These are phyloP conservation scores for Forbesichthys papilliferus DNA, from an alignment of 2,113 vertebrate species.

Conservation along the genomic window DNA sequence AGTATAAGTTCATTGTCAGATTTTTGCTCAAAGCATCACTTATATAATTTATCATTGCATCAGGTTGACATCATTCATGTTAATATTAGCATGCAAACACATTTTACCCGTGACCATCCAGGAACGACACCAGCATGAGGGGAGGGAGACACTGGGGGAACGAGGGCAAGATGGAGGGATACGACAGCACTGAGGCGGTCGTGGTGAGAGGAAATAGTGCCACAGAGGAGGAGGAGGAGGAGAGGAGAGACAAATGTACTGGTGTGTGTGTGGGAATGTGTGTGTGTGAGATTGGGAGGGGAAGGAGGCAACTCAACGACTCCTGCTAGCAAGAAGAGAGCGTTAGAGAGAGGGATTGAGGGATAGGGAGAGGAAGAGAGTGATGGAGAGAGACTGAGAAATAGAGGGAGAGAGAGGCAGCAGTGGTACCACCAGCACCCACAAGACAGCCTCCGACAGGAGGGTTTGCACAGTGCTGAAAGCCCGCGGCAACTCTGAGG, in stretches of 20 bases:
- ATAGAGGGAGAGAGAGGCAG: constrained; percentile 13
- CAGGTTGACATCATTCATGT: constrained; percentile 82
- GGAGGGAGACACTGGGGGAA: constrained; percentile 38
- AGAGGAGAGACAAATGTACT: constrained; percentile 15
- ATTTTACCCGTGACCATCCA: constrained; percentile 73
- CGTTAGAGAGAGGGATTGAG: too few species aligned
- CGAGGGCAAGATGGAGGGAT: constrained; percentile 25
- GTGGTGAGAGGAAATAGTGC: too few species aligned
- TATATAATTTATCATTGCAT: constrained; percentile 78
- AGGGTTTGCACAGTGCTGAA: constrained; percentile 45
- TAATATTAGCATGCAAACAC: constrained; percentile 83
- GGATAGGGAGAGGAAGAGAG: neutral
- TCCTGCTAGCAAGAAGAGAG: too few species aligned
- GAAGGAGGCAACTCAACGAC: neutral
- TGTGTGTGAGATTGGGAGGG: neutral
- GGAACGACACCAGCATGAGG: constrained; percentile 71
- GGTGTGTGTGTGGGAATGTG: constrained; percentile 2
- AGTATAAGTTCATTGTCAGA: constrained; percentile 74
- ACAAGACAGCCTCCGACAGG: constrained; percentile 23
- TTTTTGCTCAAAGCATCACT: constrained; percentile 72
- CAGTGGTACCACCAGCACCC: constrained; percentile 45
- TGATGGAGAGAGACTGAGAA: neutral
- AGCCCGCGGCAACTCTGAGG: constrained; percentile 6
- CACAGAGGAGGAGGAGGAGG: neutral
- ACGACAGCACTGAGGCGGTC: neutral